Conservation (phyloP, 2,113 vertebrate species). For the Pachypanchax playfairii region DNA sequence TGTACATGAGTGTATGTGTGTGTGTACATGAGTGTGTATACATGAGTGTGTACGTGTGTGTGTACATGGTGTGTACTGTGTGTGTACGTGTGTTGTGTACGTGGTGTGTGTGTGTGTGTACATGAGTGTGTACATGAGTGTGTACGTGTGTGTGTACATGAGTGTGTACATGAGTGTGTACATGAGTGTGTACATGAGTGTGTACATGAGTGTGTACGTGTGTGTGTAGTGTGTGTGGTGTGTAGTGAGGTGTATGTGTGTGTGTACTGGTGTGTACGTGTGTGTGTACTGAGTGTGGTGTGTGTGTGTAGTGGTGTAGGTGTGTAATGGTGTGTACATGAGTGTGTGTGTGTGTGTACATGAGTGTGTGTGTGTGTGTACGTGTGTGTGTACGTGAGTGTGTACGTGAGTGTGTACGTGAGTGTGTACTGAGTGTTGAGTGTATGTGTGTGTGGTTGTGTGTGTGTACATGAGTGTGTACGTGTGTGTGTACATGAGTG, state of each 20-base stretch:
- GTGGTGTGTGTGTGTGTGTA: slow-evolving; percentile 15
- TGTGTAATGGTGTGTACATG: slow-evolving; percentile 4
- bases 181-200: slow-evolving; percentile 13
- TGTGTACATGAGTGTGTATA: slow-evolving; percentile 3
- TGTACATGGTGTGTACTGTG: too few relatives aligned
- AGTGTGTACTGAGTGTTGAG: too few relatives aligned
- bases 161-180: too few relatives aligned
- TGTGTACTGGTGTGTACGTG: too few relatives aligned
- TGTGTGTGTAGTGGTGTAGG: slow-evolving; percentile 17
- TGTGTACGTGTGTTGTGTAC: too few relatives aligned
- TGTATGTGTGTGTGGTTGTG: slow-evolving; percentile 3
- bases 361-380: too few relatives aligned
- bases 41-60: slow-evolving; percentile 4
- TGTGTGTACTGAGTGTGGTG: neutral
- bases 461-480: too few relatives aligned
- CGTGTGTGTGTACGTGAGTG: slow-evolving; percentile 13
- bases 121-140: neutral
- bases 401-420: too few relatives aligned
- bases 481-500: neutral
- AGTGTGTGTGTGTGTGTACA: slow-evolving; percentile 6
- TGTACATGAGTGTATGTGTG: slow-evolving; percentile 17
- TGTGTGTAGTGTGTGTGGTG: too few relatives aligned
- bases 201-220: slow-evolving; percentile 1
- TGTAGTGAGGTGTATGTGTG: slow-evolving; percentile 4
- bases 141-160: slow-evolving; percentile 6